Evolutionary conservation across 1,140 invertebrate genomes (phyloP).

Genomic region (Mylabris phalerata): DNA sequence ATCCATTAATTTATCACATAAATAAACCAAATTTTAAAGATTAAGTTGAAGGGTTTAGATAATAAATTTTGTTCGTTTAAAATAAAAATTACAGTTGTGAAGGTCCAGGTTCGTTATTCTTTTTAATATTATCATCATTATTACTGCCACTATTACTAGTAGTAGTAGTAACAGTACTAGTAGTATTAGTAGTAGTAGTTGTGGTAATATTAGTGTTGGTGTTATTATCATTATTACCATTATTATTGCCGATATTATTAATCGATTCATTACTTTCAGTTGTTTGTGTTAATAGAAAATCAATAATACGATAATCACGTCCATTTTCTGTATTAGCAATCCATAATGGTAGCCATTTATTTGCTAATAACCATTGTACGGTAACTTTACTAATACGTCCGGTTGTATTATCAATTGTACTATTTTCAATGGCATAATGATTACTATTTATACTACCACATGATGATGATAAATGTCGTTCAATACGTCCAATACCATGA

Average conservation of each 20-base stretch:
- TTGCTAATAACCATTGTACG: slow-evolving; percentile 50
- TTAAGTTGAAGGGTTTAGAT: too few species aligned
- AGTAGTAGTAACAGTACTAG: too few species aligned
- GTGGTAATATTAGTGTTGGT: neutral
- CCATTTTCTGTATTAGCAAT: slow-evolving; percentile 47
- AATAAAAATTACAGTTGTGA: too few species aligned
- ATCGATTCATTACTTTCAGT: slow-evolving; percentile 18
- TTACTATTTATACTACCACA: slow-evolving; percentile 50
- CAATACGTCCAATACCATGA: slow-evolving; percentile 51
- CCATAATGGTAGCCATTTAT: slow-evolving; percentile 53
- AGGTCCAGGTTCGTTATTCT: too few species aligned
- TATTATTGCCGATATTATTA: neutral
- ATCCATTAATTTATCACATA: too few species aligned
- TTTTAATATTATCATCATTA: too few species aligned
- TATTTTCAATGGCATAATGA: slow-evolving; percentile 37
- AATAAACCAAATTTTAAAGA: too few species aligned
- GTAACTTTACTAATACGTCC: slow-evolving; percentile 49
- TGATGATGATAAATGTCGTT: slow-evolving; percentile 50
- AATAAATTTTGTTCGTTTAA: too few species aligned
- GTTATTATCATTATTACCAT: neutral
- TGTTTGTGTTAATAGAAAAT: slow-evolving; percentile 43
- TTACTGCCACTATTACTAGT: too few species aligned
- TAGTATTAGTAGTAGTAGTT: neutral
- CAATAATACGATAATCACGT: slow-evolving; percentile 51
- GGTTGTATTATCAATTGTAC: slow-evolving; percentile 28